Evolutionary conservation across 2,888 invertebrate species (phyloP), one percentile per base, ranked within the genome.

Genomic region (Antitype chi): DNA sequence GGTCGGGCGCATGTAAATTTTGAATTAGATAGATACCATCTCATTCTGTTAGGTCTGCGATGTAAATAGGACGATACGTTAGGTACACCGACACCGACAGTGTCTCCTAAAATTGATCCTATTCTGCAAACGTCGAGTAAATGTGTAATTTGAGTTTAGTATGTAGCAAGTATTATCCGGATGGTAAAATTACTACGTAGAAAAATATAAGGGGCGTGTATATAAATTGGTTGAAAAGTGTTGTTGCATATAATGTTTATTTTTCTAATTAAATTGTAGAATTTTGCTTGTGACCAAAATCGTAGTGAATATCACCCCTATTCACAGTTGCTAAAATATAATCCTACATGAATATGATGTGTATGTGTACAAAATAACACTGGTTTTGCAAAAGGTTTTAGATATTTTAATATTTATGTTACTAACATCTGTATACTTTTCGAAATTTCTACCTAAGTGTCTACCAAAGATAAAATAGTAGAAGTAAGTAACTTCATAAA

Each of bases 1-100:
- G 92, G 87, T 90, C 88, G 89, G 91, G 91, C 91, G 92, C 91
- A 91, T 88, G 89, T 89, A 90, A 88, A 84, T 84, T 89, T 85
- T 89, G 87, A 85, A 85, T 84, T 88, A 89, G 86, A 88, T 88
- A 88, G 87, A 86, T 85, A 87, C 85, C 89, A 88, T 92, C 89
- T 90, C 89, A 90, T 89, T 90, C 87, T 85, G 88, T 90, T 91
- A 88, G 87, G 81, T 82, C 88, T 90, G 90, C 90, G 88, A 89
- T 93, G 92, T 93, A 93, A 89, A 92, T 93, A 93, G 90, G 85
- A 89, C 85, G 85, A 75, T 85, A 81, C 81, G 85, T 86, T 74
- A 82, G 86, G 82, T 83, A 80, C 70, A 85, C 84, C 78, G 64
- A 80, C 63, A 63, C 77, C 77, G 71, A 76, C 76, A 82, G 84